Evolutionary conservation across 2,888 invertebrate species (phyloP), one percentile per base, ranked within the genome.

Genomic region (Meganola albula): DNA sequence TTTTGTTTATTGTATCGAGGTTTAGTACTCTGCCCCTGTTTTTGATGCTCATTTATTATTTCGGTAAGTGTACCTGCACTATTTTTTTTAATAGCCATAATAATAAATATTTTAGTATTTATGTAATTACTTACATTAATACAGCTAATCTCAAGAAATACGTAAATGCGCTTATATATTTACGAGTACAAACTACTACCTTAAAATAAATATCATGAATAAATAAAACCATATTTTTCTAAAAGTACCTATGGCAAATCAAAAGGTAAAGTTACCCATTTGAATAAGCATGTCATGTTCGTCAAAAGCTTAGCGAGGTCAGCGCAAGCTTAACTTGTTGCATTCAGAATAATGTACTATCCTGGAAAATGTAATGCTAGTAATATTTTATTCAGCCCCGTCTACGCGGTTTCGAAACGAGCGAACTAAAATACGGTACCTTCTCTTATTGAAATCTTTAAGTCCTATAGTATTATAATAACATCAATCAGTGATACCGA

Each of bases 271-370:
- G 16, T 5, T 6, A 5, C 16, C 16, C 7, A 8, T 22, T 53
- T 50, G 36, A 47, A 53, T 54, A 52, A 57, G 48, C 32, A 34
- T 28, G 31, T 37, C 24, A 32, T 31, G 31, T 40, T 57, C 52
- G 57, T n/a, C 40, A 56, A 57, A 63, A 60, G 55, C 43, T 42
- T 57, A 42, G 34, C 42, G 40, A 45, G 52, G 44, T 45, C 40
- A 38, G 34, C 40, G 54, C 50, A 45, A 45, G 49, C 63, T 55
- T 68, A 49, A 75, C 75, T 75, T 75, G 75, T 75, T 75, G 75
- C 75, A 59, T 64, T 60, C 56, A 44, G 31, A 12, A 41, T 53
- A 53, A 53, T 52, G 44, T 48, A n/a, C n/a, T n/a, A 52, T 46
- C 37, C 34, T 38, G 31, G 36, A 47, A 49, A 49, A 48, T 45